A percentile compares a stretch with the other conserved stretches of the same genome.
Evolutionary conservation across 1,140 invertebrate genomes (phyloP).

Genomic region (Penaeus indicus): DNA sequence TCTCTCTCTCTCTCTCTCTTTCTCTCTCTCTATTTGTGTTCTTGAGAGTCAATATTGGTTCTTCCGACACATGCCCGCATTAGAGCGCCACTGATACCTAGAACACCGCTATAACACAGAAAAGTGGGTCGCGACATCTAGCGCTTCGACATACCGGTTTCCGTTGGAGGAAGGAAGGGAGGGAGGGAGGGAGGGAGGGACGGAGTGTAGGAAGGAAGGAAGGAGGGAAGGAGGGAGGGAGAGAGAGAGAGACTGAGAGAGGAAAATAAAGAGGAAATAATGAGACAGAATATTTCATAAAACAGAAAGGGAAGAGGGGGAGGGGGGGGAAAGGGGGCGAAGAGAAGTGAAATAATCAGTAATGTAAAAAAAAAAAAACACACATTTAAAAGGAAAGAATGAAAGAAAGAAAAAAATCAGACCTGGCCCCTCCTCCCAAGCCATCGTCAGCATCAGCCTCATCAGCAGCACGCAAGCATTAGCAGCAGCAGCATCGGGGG

Average conservation of each 20-base stretch:
- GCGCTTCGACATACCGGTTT: too few species aligned
- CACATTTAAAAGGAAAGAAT: too few species aligned
- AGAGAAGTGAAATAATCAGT: too few species aligned
- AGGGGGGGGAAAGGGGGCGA: too few species aligned
- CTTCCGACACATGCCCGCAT: background rate
- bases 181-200: background rate
- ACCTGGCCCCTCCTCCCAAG: too few species aligned
- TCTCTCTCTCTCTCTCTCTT: too few species aligned
- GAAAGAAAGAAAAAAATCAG: too few species aligned
- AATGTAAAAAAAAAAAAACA: too few species aligned
- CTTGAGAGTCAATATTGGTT: constrained; percentile 33
- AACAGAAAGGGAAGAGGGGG: background rate
- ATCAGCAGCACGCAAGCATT: background rate
- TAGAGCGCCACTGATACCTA: background rate
- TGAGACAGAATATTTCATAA: too few species aligned
- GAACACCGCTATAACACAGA: background rate
- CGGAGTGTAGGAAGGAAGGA: background rate
- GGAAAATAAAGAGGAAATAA: background rate
- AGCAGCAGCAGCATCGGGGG: background rate
- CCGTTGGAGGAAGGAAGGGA: background rate
- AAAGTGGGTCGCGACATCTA: too few species aligned
- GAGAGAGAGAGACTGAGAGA: background rate
- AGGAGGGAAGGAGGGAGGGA: background rate
- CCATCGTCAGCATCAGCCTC: background rate
- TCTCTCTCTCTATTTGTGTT: too few species aligned